phyloP scores from a whole-genome alignment of 2,797 vertebrate genomes.

The Delichon dasypus region DNA sequence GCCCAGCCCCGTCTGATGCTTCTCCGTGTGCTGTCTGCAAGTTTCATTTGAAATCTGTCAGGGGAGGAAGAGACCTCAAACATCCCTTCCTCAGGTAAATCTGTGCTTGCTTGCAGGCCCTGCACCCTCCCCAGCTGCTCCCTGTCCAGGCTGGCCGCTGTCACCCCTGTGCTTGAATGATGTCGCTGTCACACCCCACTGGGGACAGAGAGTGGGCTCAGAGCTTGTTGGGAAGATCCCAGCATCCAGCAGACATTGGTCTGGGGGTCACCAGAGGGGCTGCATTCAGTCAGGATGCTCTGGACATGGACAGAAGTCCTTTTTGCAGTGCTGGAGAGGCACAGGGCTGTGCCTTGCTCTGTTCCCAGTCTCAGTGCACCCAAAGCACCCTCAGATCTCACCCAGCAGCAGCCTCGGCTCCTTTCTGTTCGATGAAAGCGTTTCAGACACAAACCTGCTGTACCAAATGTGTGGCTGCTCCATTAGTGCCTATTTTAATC shows the following conservation, averaged over 20 bases:
- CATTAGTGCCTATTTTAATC: background rate
- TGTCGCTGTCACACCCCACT: background rate
- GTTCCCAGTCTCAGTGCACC: background rate
- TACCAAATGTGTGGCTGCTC: background rate
- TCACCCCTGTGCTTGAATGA: background rate
- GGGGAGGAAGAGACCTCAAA: background rate
- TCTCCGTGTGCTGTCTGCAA: background rate
- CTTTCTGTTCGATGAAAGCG: background rate
- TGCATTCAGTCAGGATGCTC: background rate
- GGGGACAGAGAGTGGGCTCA: background rate
- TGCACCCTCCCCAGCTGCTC: background rate
- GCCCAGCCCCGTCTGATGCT: background rate
- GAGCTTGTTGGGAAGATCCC: background rate
- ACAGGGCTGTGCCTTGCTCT: background rate
- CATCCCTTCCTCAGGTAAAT: background rate
- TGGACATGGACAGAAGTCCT: rapidly evolving
- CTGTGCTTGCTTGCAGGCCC: background rate
- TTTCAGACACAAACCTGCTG: background rate
- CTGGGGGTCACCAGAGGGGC: background rate
- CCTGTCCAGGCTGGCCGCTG: background rate
- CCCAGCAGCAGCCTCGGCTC: background rate
- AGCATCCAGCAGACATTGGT: rapidly evolving
- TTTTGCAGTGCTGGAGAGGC: background rate
- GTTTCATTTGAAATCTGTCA: background rate
- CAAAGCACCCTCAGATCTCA: background rate